Conservation (phyloP, 2,113 vertebrate genomes). For the Tricholaema leucomelas region DNA sequence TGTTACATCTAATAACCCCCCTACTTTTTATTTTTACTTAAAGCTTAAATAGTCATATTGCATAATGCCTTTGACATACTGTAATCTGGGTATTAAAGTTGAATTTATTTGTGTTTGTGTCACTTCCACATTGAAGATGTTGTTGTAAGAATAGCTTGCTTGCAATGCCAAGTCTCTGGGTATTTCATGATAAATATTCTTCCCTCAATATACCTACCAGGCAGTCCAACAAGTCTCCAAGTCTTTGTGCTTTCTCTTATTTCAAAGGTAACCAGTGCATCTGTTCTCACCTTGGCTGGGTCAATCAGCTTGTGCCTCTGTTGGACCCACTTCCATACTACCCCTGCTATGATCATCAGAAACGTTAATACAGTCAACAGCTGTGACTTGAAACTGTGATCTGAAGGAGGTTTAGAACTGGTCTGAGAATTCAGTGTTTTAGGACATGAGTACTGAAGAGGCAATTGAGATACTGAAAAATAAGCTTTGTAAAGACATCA, state of each 20-base stretch:
- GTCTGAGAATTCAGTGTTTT: background rate
- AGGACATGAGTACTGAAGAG: background rate
- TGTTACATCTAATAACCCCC: background rate
- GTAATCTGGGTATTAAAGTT: background rate
- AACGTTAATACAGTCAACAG: constrained; percentile 8
- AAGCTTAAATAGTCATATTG: background rate
- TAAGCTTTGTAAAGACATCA: background rate
- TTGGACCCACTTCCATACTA: background rate
- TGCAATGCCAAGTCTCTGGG: background rate
- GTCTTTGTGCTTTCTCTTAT: background rate
- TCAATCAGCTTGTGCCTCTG: background rate
- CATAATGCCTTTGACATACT: background rate
- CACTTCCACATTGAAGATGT: background rate
- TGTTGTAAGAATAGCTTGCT: background rate
- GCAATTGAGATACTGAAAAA: background rate
- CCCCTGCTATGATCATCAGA: background rate
- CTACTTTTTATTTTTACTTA: background rate
- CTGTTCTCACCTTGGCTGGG: background rate
- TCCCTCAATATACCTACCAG: background rate
- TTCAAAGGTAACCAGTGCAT: background rate
- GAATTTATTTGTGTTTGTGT: background rate
- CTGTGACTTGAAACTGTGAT: background rate
- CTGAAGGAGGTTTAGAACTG: background rate
- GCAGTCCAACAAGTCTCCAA: background rate
- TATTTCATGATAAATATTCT: background rate